Evolutionary conservation across 2,888 invertebrate species (phyloP).

Genomic region (Euproctis similis): DNA sequence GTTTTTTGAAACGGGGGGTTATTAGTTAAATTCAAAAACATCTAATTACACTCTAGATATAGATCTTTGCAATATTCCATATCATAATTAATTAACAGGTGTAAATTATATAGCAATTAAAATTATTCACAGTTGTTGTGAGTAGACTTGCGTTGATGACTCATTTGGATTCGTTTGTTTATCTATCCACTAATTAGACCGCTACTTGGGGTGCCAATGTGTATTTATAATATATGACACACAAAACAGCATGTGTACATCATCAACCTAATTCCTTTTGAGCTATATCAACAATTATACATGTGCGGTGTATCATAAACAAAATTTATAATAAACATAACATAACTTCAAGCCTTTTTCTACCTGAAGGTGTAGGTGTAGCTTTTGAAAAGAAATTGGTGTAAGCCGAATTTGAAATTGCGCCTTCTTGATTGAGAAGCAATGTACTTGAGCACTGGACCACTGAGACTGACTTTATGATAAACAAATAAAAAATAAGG

Average conservation of each 20-base stretch:
- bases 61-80: neutral
- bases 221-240: neutral
- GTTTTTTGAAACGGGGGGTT: neutral
- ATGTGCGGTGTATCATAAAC: neutral
- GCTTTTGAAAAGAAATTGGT: neutral
- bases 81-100: neutral
- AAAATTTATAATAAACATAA: neutral
- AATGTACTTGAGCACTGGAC: too few relatives aligned
- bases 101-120: neutral
- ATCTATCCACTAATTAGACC: too few relatives aligned
- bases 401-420: too few relatives aligned
- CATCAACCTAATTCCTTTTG: conserved; percentile 4
- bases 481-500: too few relatives aligned
- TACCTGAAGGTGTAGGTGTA: neutral
- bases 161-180: too few relatives aligned
- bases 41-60: neutral
- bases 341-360: too few relatives aligned
- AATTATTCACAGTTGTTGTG: neutral
- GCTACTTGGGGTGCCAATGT: conserved; percentile 1
- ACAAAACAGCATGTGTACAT: conserved; percentile 4
- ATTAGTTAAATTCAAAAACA: neutral
- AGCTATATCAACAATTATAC: conserved; percentile 1
- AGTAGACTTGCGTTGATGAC: too few relatives aligned
- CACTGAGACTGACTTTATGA: too few relatives aligned
- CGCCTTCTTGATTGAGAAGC: too few relatives aligned